These are phyloP conservation scores for Eupelmus urozonus DNA, from an alignment of 2,888 invertebrate species.

Conservation along the genomic window DNA sequence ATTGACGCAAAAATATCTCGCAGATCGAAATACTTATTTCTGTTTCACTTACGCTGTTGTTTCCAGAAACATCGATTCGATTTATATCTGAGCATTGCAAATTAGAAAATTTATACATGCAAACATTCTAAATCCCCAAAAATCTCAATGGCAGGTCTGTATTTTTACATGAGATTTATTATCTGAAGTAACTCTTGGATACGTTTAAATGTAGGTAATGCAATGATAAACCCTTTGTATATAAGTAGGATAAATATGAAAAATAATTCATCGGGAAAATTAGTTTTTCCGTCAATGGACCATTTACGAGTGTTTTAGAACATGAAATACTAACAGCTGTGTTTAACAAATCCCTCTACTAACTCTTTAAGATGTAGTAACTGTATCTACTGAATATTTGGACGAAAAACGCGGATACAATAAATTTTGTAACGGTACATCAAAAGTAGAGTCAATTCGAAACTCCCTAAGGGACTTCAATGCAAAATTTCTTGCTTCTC, in stretches of 20 bases:
- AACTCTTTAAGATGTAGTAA: too few species aligned
- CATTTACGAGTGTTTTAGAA: slow-evolving; percentile 43
- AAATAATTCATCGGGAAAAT: slow-evolving; percentile 39
- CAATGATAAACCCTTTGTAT: slow-evolving; percentile 14
- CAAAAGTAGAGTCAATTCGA: slow-evolving; percentile 47
- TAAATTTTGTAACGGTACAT: neutral
- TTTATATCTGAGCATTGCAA: too few species aligned
- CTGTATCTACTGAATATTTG: neutral
- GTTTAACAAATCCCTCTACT: slow-evolving; percentile 9
- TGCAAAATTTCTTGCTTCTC: neutral
- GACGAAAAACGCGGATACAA: neutral
- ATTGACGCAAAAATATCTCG: too few species aligned
- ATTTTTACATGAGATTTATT: neutral
- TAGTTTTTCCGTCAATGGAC: slow-evolving; percentile 51
- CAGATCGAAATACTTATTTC: neutral
- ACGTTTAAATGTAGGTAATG: neutral
- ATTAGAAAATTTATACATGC: too few species aligned
- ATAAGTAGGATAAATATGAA: slow-evolving; percentile 28
- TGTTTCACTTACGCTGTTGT: too few species aligned
- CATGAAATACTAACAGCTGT: slow-evolving; percentile 25
- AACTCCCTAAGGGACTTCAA: slow-evolving; percentile 38
- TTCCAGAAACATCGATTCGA: too few species aligned
- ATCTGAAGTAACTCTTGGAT: neutral
- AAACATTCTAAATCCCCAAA: too few species aligned
- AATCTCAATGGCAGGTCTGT: neutral